Base-by-base conservation (phyloP, 2,888 invertebrate genomes). In the Adelphocoris suturalis region DNA sequence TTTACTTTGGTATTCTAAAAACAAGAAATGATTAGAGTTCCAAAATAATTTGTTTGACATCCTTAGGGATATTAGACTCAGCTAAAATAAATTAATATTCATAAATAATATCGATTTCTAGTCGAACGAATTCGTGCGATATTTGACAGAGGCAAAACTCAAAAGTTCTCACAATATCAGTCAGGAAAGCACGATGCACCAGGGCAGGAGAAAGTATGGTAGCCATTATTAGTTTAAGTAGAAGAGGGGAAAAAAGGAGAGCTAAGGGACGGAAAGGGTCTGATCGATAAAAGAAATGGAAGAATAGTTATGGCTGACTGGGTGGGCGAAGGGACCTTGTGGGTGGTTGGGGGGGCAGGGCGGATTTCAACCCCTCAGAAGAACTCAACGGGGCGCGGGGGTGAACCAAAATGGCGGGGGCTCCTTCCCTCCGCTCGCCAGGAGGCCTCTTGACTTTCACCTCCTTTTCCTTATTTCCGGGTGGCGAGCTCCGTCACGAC, bases 221-320 rank as follows among this genome's bases (percentile, higher is more conserved):
- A 47, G 78, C 78, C 78, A 78, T 78, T 13, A 78, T 78, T 78
- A 78, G 78, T 68, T 23, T 68, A 23, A 27, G 68, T 61, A 3
- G 16, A 68, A 12, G 68, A 23, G 27, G 23, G 23, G 19, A 27
- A 68, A 68, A 68, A 11, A 19, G 46, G 46, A 46, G 78, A 78
- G 78, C 78, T 46, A 46, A 78, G 19, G 78, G 37, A 27, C 76
- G 14, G 28, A 37, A 46, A 47, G 19, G 46, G 78, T 1, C 61
- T 61, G 76, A 86, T 86, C 86, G 86, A 86, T 86, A 86, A 86
- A 86, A 86, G 86, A 86, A 86, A 86, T 86, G 86, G 86, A 86
- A 86, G 86, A 86, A 86, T 86, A 86, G 86, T 75, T 86, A 86
- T 86, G 86, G 86, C 86, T 86, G 86, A 86, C 86, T 86, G 86